Evolutionary conservation across 2,797 vertebrate genomes (phyloP).

Genomic region (Macrochelys suwanniensis): DNA sequence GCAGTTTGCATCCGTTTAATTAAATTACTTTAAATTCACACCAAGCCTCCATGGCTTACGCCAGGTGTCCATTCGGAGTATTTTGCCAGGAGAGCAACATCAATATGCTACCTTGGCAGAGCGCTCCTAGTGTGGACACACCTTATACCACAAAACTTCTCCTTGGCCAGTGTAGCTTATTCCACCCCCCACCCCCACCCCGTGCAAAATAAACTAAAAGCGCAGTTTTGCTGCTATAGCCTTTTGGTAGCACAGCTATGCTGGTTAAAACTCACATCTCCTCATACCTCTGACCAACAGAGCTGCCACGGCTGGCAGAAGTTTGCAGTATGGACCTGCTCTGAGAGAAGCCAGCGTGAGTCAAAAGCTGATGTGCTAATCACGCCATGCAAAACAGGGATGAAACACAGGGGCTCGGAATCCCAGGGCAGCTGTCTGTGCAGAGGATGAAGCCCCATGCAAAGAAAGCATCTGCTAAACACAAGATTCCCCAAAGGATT

Average conservation of each 20-base stretch:
- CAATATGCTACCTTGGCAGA: neutral
- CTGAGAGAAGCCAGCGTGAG: neutral
- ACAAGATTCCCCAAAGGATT: slow-evolving; percentile 5
- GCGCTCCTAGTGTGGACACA: neutral
- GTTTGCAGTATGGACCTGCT: neutral
- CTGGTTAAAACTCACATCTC: neutral
- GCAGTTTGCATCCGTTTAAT: neutral
- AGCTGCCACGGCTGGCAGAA: neutral
- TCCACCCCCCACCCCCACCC: neutral
- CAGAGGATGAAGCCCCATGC: neutral
- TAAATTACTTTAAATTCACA: neutral
- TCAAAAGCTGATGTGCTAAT: neutral
- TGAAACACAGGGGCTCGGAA: neutral
- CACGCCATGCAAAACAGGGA: neutral
- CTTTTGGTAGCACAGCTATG: neutral
- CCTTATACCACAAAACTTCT: neutral
- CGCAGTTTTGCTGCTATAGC: neutral
- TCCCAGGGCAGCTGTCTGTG: neutral
- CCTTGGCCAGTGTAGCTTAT: neutral
- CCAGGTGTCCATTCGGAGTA: neutral
- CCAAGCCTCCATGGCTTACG: neutral
- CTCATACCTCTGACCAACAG: neutral
- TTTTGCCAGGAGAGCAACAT: neutral
- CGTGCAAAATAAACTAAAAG: neutral
- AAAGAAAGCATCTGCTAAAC: neutral